Conservation (phyloP, 2,113 vertebrate genomes). For the Hyaena hyaena region DNA sequence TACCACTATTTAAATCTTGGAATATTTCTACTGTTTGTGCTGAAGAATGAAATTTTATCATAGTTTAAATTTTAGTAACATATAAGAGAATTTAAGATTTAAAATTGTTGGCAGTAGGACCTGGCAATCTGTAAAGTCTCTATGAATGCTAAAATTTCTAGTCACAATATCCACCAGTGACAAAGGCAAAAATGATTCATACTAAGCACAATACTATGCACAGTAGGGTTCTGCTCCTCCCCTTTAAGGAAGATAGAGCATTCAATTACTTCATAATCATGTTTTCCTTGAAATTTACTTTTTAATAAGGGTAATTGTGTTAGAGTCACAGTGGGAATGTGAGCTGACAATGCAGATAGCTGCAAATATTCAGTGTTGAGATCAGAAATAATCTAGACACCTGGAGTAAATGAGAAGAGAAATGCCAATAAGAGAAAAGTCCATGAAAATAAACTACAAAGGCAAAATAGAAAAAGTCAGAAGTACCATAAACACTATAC, state of each 20-base stretch:
- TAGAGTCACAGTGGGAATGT: background rate
- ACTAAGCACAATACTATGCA: background rate
- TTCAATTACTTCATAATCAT: slow-evolving; percentile 15
- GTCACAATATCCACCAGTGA: background rate
- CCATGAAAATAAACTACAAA: background rate
- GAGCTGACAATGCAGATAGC: slow-evolving; percentile 2
- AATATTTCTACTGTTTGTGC: background rate
- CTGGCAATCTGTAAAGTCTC: background rate
- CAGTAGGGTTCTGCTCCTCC: background rate
- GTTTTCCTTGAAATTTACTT: slow-evolving; percentile 5
- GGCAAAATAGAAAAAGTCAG: background rate
- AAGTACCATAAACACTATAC: background rate
- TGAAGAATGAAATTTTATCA: background rate
- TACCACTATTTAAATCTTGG: background rate
- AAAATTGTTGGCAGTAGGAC: background rate
- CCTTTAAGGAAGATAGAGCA: background rate
- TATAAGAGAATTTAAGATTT: background rate
- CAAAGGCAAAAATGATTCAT: slow-evolving; percentile 31
- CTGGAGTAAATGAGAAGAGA: slow-evolving; percentile 3
- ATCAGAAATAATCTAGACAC: background rate
- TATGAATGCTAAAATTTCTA: background rate
- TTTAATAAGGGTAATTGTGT: background rate
- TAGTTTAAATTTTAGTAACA: background rate
- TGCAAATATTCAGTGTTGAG: background rate
- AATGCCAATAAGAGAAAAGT: background rate